Evolutionary conservation across 35 echinoderm and acorn worm genomes (phyloP).

Genomic region (Chiridota heheva): DNA sequence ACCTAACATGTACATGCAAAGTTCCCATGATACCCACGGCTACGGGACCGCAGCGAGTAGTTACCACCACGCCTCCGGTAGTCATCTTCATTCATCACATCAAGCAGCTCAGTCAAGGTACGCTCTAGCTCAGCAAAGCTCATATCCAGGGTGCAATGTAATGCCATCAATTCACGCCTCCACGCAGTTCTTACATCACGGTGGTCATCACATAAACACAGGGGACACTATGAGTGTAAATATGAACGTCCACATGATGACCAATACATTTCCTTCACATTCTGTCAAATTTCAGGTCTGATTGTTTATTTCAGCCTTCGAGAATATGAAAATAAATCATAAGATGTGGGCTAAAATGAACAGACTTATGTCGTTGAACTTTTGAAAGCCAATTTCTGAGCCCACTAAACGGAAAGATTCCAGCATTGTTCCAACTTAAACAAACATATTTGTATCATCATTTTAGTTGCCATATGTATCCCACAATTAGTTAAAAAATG

Average conservation of each 20-base stretch:
- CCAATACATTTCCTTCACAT: constrained; percentile 74
- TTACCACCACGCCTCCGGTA: constrained; percentile 55
- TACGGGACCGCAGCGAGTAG: constrained; percentile 62
- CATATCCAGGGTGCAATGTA: constrained; percentile 69
- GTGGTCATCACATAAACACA: constrained; percentile 69
- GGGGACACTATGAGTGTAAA: constrained; percentile 83
- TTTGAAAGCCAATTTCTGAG: too few species aligned
- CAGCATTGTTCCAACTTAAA: too few species aligned
- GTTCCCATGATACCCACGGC: constrained; percentile 52
- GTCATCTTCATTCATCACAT: constrained; percentile 68
- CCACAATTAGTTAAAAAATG: too few species aligned
- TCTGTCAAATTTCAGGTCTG: constrained; percentile 84
- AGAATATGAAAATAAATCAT: too few species aligned
- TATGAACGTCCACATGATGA: constrained; percentile 87
- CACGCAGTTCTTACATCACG: constrained; percentile 83
- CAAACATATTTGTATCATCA: too few species aligned
- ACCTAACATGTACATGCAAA: constrained; percentile 85
- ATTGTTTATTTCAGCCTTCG: too few species aligned
- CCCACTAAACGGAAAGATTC: too few species aligned
- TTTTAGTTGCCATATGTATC: too few species aligned
- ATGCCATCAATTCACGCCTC: constrained; percentile 80
- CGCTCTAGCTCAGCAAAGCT: constrained; percentile 61
- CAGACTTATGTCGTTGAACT: too few species aligned
- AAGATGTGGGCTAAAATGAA: too few species aligned
- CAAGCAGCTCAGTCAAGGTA: constrained; percentile 70